Evolutionary conservation across 2,113 vertebrate species (phyloP), one percentile per base, ranked within the genome.

Genomic region (Dromiciops gliroides): DNA sequence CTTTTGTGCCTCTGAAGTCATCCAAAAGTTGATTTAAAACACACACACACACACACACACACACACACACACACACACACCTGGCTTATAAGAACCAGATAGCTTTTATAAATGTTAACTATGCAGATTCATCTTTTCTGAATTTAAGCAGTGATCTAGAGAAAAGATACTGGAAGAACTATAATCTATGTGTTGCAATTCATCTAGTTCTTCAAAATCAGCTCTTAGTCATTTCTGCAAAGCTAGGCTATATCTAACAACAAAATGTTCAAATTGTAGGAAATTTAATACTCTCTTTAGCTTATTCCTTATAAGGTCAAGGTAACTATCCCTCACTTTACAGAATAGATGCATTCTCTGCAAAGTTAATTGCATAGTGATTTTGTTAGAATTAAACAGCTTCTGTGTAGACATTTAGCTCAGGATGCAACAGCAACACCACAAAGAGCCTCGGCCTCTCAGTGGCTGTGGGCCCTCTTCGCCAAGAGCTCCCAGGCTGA

Each of bases 101-200:
- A 47, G 28, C 48, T 28, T 47, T 26, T n/a, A 51, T 92, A 49
- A 92, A 89, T 31, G 47, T 14, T 47, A 90, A 48, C 22, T 94
- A 26, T 56, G 5, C 31, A 47, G 51, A 48, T 90, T 48, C 26
- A 52, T 49, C 51, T 92, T 92, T 90, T 92, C 88, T 94, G 8
- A 96, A 89, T 92, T 51, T 92, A 92, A 91, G 48, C 60, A 92
- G 48, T 91, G 37, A 89, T 88, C 56, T 92, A 95, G n/a, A 3
- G 92, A 92, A 90, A 23, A 75, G 47, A 92, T n/a, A 23, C 44
- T 56, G 3, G 48, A 50, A 91, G 50, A 90, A 90, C 14, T 91
- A 93, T 6, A 44, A 88, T 90, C 56, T 50, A 4, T 89, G 9
- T 48, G 9, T 48, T 50, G 25, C 88, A 9, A 92, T 31, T 50